A percentile compares a stretch with the other conserved stretches of the same genome.
phyloP scores from a whole-genome alignment of 1,140 invertebrate genomes.

The Anagrus nilaparvatae region DNA sequence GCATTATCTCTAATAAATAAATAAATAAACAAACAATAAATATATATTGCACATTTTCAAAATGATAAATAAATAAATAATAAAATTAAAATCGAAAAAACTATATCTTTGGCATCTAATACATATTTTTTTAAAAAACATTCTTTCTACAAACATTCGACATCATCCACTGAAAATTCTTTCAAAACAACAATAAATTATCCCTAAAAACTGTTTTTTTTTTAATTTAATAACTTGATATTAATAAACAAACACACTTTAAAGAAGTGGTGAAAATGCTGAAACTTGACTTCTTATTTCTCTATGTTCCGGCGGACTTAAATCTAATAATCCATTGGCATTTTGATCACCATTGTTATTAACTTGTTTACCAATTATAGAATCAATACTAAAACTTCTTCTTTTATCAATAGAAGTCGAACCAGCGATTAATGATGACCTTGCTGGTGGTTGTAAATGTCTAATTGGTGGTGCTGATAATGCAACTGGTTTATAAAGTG shows the following conservation, averaged over 20 bases:
- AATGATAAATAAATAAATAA: no score
- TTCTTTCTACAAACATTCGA: no score
- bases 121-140: no score
- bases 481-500: conserved; percentile 42
- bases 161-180: no score
- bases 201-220: conserved; percentile 13
- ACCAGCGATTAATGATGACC: conserved; percentile 31
- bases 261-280: conserved; percentile 39
- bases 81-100: no score
- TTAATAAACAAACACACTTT: no score
- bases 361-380: conserved; percentile 41
- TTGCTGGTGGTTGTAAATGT: conserved; percentile 10
- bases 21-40: no score
- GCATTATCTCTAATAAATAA: no score
- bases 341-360: conserved; percentile 25
- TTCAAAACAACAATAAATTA: no score
- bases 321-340: conserved; percentile 32
- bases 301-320: conserved; percentile 36
- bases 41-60: no score
- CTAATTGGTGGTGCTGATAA: not conserved
- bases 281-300: conserved; percentile 42
- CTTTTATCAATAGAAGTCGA: conserved; percentile 24
- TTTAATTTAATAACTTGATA: no score
- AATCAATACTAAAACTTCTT: conserved; percentile 44
- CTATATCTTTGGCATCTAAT: no score